phyloP scores from a whole-genome alignment of 1,140 invertebrate genomes.

The Musca domestica region DNA sequence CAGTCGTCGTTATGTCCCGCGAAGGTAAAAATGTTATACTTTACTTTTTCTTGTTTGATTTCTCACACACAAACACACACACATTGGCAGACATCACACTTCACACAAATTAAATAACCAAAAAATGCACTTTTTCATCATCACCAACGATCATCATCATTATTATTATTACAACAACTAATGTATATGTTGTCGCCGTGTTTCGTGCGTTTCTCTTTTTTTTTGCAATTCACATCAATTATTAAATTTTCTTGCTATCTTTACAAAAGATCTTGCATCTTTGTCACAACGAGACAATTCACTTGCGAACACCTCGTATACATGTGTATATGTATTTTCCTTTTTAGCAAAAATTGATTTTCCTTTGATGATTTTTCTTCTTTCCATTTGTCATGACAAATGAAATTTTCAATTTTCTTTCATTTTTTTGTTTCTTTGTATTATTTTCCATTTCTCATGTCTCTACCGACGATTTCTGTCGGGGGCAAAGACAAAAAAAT shows the following conservation, averaged over 20 bases:
- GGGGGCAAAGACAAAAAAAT: neutral
- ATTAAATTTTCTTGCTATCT: neutral
- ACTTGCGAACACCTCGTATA: neutral
- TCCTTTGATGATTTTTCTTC: neutral
- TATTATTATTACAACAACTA: no score
- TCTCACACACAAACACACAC: neutral
- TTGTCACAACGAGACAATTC: no score
- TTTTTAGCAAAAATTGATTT: neutral
- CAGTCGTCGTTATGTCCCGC: conserved; percentile 18
- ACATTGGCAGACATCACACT: no score
- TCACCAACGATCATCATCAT: neutral
- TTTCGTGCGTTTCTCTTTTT: neutral
- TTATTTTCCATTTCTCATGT: conserved; percentile 1
- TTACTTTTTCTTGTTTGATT: conserved; percentile 5
- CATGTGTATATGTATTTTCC: neutral
- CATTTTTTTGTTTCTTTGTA: neutral
- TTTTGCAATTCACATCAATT: neutral
- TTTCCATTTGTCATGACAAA: conserved; percentile 14
- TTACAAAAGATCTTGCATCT: neutral
- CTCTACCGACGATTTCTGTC: no score
- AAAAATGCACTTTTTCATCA: conserved; percentile 9
- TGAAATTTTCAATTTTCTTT: conserved; percentile 15
- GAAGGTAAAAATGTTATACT: conserved; percentile 22
- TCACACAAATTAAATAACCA: conserved; percentile 14
- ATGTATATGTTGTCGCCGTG: neutral